Evolutionary conservation across 2,888 invertebrate species (phyloP).

Genomic region (Nipponacmea schrenckii): DNA sequence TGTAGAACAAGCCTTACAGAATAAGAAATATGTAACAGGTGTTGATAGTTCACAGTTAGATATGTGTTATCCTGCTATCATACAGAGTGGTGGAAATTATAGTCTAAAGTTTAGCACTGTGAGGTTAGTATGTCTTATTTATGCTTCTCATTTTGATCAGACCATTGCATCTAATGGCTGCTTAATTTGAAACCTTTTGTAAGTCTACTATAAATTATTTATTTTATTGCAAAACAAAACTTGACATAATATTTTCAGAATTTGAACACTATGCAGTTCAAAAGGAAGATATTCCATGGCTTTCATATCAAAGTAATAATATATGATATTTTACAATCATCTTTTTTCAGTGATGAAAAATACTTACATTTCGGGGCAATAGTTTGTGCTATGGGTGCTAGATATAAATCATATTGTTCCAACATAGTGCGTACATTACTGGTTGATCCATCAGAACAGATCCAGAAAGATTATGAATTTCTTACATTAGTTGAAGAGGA

Average conservation of each 20-base stretch:
- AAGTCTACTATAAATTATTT: too few species aligned
- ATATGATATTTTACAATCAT: too few species aligned
- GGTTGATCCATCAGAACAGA: constrained; percentile 85
- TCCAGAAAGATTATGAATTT: constrained; percentile 88
- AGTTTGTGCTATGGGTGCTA: constrained; percentile 90
- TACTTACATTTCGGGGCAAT: constrained; percentile 95
- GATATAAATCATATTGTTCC: constrained; percentile 98
- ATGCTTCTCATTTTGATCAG: too few species aligned
- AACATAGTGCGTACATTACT: constrained; percentile 96
- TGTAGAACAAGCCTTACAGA: constrained; percentile 90
- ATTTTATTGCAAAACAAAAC: too few species aligned
- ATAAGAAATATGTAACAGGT: constrained; percentile 93
- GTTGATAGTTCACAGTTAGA: constrained; percentile 91
- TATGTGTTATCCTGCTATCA: constrained; percentile 98
- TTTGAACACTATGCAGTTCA: too few species aligned
- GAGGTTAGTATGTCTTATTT: constrained; percentile 67
- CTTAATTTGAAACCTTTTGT: too few species aligned
- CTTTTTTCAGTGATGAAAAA: constrained; percentile 83
- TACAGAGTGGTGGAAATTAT: constrained; percentile 98
- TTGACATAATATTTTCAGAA: too few species aligned
- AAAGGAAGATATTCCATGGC: too few species aligned
- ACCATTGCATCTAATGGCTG: too few species aligned
- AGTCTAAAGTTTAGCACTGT: constrained; percentile 94
- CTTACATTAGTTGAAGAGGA: constrained; percentile 90
- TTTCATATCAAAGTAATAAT: too few species aligned